Base-by-base conservation (phyloP, 2,113 vertebrate species). In the Ardeotis arabs region DNA sequence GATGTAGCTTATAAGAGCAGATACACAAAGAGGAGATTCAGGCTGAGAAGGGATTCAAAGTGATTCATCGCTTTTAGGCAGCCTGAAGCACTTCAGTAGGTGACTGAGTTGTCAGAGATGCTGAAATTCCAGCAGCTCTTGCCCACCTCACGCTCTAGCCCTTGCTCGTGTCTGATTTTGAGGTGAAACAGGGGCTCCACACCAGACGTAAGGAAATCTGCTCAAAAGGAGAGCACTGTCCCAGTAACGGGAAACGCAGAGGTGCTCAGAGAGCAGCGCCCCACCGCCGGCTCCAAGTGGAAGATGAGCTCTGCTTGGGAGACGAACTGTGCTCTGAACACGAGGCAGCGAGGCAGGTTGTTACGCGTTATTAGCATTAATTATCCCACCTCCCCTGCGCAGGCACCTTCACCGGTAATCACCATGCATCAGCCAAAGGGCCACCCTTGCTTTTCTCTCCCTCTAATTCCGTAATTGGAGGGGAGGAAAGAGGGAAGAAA, bases 361-460 rank as follows among this genome's bases (percentile, higher is more conserved):
- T 87, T 87, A 85, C 75, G 69, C 3, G 16, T 87, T 84, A 89
- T 92, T 93, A 95, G 62, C 90, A 68, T 84, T 93, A 94, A 96
- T 94, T 93, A 95, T 75, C 73, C 83, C 68, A 33, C 76, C 59
- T 86, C 83, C 82, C 62, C 75, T 3, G 12, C 3, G 9, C 88
- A 18, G 83, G 45, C 87, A 94, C 58, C 79, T 90, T 93, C 75
- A 44, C 23, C 79, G 56, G 85, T 23, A 93, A 92, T 90, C 67
- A 89, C 28, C 79, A 29, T 39, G 24, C n/a, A 59, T 31, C 96
- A 93, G 93, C 80, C 85, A 69, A 68, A 84, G 90, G 96, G 95
- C 95, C 92, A 95, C 76, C 90, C 90, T 90, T 62, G 80, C 95
- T 93, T 84, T 86, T 81, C 86, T 89, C 79, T 89, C 7, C 60